phyloP scores from a whole-genome alignment of 2,113 vertebrate species.

The Crotophaga sulcirostris region DNA sequence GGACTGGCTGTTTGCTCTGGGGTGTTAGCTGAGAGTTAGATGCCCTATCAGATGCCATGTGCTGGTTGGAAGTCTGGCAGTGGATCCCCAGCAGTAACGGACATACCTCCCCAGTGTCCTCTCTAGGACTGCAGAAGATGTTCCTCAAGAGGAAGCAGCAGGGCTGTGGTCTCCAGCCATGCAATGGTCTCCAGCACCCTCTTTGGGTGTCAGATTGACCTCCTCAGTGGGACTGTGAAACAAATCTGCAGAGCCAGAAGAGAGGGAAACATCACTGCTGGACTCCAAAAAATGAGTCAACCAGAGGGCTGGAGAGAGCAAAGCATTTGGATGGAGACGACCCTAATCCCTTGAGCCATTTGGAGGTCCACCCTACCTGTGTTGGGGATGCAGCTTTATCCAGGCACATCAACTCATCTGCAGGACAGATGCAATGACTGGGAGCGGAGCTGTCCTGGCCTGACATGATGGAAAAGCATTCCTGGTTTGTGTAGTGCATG shows the following conservation, averaged over 20 bases:
- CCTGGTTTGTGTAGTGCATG: background rate
- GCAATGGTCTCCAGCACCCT: rapidly evolving
- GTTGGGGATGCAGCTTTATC: background rate
- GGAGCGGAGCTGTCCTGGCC: background rate
- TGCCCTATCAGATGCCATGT: background rate
- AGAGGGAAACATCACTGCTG: background rate
- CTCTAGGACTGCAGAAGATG: background rate
- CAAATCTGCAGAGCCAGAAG: background rate
- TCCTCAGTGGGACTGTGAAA: background rate
- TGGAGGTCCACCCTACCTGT: background rate
- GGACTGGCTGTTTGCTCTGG: background rate
- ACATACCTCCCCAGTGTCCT: background rate
- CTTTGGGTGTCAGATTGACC: background rate
- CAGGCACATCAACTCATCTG: background rate
- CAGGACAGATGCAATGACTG: background rate
- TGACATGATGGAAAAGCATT: background rate
- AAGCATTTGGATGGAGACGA: background rate
- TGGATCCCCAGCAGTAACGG: background rate
- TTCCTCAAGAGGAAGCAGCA: background rate
- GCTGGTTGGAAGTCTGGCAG: background rate
- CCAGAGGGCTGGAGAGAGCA: background rate
- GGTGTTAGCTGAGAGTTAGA: background rate
- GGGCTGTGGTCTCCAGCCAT: background rate
- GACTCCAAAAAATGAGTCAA: background rate
- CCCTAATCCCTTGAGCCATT: background rate